Evolutionary conservation across 2,888 invertebrate species (phyloP), one percentile per base, ranked within the genome.

Genomic region (Gasteruption jaculator): DNA sequence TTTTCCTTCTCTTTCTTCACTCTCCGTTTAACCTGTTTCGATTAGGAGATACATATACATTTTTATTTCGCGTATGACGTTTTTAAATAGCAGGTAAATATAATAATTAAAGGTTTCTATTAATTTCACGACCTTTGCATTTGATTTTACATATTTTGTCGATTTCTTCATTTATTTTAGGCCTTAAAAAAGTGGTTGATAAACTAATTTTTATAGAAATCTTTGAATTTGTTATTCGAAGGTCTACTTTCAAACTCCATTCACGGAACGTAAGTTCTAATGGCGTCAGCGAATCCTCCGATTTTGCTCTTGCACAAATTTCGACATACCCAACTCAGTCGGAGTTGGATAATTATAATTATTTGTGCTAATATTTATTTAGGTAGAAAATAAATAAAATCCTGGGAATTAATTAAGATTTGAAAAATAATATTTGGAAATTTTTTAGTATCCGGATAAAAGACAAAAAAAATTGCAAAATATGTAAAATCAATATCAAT

Each of bases 1-100:
- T 58, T 63, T n/a, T 39, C 38, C 50, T 57, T 68, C 14, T 61
- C 65, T 47, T 62, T 70, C 50, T 74, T 74, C 16, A 64, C 62
- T 51, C 67, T 69, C 52, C 73, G 64, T 45, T 71, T 74, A 8
- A 74, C 74, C 73, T 74, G 39, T 38, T 37, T 29, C 16, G 42
- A 41, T 18, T 6, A 21, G 20, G 27, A 32, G 26, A n/a, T 6
- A 20, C 18, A 42, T 24, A 26, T 11, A 26, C 14, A 26, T 42
- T 21, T 27, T 37, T n/a, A 30, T 20, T 12, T 27, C 26, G 27
- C 37, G 40, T 43, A 43, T 46, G 39, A 41, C 38, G n/a, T n/a
- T n/a, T n/a, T n/a, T n/a, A n/a, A n/a, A n/a, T n/a, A n/a, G n/a
- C n/a, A n/a, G n/a, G n/a, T n/a, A 25, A 37, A 20, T 22, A 38